Conservation (phyloP, 2,888 invertebrate species). For the Heliconius ismenius region DNA sequence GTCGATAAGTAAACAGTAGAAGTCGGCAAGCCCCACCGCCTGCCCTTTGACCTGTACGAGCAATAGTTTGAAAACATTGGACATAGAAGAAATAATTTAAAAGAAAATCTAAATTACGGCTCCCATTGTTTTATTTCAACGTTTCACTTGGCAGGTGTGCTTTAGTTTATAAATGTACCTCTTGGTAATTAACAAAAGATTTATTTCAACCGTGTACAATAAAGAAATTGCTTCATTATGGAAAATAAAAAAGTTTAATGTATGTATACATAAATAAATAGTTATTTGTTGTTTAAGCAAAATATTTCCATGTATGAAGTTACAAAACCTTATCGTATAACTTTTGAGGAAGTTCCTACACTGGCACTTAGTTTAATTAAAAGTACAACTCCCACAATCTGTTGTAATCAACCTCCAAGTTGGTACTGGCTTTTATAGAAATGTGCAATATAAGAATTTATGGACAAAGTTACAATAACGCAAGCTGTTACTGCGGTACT, state of each 20-base stretch:
- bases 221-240: background rate
- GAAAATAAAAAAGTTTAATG: background rate
- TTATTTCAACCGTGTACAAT: background rate
- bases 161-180: background rate
- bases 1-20: conserved; percentile 1
- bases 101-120: conserved; percentile 66
- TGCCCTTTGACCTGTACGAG: conserved; percentile 29
- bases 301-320: conserved; percentile 19
- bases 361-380: conserved; percentile 43
- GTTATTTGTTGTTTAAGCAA: conserved; percentile 4
- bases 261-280: background rate
- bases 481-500: background rate
- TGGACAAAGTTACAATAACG: conserved; percentile 8
- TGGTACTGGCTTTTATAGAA: conserved; percentile 31
- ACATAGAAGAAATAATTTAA: conserved; percentile 61
- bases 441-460: conserved; percentile 29
- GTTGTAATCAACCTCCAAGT: conserved; percentile 41
- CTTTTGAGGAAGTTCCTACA: conserved; percentile 37
- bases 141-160: background rate
- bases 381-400: conserved; percentile 41
- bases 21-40: background rate
- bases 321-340: conserved; percentile 38
- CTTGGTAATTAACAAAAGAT: background rate
- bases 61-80: conserved; percentile 53
- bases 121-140: conserved; percentile 57